phyloP scores from a whole-genome alignment of 2,797 vertebrate species.

The Manis javanica region DNA sequence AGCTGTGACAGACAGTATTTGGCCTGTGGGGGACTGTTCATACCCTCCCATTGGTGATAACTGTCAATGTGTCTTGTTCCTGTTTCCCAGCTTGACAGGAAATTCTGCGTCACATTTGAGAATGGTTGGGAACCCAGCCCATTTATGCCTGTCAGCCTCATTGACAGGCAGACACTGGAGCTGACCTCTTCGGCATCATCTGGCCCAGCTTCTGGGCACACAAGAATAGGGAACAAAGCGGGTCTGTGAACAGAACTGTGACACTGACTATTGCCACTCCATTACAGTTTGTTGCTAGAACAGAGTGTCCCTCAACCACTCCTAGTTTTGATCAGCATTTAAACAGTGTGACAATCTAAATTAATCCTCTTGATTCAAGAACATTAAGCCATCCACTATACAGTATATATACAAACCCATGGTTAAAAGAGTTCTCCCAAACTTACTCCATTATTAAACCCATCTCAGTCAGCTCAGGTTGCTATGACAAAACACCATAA shows the following conservation, averaged over 20 bases:
- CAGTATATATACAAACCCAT: background rate
- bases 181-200: background rate
- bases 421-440: background rate
- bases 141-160: conserved; percentile 61
- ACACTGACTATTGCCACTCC: background rate
- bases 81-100: conserved; percentile 67
- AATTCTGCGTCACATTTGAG: conserved; percentile 45
- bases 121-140: conserved; percentile 15
- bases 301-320: background rate
- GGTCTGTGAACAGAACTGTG: background rate
- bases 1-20: conserved; percentile 63
- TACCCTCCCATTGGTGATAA: conserved; percentile 22
- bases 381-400: background rate
- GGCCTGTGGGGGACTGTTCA: conserved; percentile 56
- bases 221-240: background rate
- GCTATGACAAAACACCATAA: background rate
- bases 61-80: conserved; percentile 67
- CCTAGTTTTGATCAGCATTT: background rate
- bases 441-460: background rate
- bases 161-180: conserved; percentile 51
- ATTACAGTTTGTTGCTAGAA: background rate
- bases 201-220: conserved; percentile 22
- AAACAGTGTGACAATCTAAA: background rate
- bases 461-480: background rate
- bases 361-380: background rate